These are phyloP conservation scores for Drosophila varians DNA, from an alignment of 1,140 invertebrate species.

Conservation along the genomic window DNA sequence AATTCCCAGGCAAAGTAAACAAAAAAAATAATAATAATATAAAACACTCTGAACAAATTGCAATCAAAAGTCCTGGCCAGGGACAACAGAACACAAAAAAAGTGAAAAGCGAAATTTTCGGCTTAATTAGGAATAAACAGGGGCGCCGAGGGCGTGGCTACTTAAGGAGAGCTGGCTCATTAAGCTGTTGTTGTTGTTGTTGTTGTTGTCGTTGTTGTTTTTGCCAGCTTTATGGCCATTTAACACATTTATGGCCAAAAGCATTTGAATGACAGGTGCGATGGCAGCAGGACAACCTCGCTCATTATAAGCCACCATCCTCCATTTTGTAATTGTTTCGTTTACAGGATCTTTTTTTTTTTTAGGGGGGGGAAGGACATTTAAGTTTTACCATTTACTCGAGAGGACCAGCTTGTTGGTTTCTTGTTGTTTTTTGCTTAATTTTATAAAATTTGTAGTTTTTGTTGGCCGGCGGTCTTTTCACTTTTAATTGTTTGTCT, in stretches of 20 bases:
- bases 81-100: conserved; percentile 32
- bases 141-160: background rate
- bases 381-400: conserved; percentile 33
- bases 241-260: conserved; percentile 75
- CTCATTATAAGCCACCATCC: conserved; percentile 48
- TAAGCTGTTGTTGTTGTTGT: conserved; percentile 27
- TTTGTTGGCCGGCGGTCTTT: conserved; percentile 4
- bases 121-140: conserved; percentile 51
- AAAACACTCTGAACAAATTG: conserved; percentile 41
- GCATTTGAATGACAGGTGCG: conserved; percentile 73
- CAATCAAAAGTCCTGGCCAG: conserved; percentile 36
- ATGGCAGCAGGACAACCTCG: conserved; percentile 53
- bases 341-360: conserved; percentile 46
- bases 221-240: conserved; percentile 73
- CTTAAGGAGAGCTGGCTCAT: conserved; percentile 11
- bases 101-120: conserved; percentile 20
- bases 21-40: conserved; percentile 21
- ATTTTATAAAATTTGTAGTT: conserved; percentile 48
- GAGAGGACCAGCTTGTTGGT: background rate
- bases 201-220: conserved; percentile 16
- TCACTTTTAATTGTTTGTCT: background rate
- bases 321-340: conserved; percentile 69
- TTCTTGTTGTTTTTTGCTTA: conserved; percentile 14
- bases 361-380: conserved; percentile 35
- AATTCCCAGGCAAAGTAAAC: background rate